Percentiles rank a stretch among this genome's conserved stretches.
Conservation (phyloP, 2,888 invertebrate species). For the Aphodius sticticus region DNA sequence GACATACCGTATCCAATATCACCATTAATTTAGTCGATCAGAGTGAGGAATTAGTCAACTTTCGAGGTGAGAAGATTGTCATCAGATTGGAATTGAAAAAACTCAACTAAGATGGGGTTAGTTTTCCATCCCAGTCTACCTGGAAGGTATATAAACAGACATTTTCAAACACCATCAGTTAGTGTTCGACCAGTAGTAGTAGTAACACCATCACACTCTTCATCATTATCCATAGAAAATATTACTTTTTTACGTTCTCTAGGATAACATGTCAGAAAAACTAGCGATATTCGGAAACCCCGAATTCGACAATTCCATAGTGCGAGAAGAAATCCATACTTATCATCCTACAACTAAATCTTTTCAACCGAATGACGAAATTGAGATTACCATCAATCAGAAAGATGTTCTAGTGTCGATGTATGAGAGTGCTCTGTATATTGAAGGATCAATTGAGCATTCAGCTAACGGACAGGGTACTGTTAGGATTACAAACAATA, state of each 20-base stretch:
- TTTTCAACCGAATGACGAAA: background rate
- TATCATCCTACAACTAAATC: constrained; percentile 9
- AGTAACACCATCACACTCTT: no score
- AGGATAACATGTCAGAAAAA: constrained; percentile 13
- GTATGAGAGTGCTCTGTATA: no score
- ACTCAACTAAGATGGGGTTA: constrained; percentile 23
- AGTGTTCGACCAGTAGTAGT: no score
- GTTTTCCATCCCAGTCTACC: constrained; percentile 10
- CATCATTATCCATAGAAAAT: no score
- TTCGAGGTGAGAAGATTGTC: constrained; percentile 34
- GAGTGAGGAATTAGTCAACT: background rate
- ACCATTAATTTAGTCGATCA: constrained; percentile 42
- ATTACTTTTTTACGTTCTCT: no score
- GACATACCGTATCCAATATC: constrained; percentile 28
- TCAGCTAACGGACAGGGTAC: background rate
- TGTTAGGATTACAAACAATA: constrained; percentile 44
- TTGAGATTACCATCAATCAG: no score
- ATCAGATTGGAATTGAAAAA: constrained; percentile 45
- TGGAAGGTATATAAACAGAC: no score
- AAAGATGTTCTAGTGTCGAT: no score
- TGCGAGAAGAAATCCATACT: constrained; percentile 34
- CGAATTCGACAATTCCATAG: background rate
- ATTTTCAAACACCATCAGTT: no score
- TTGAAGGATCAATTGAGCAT: background rate
- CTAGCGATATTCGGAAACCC: constrained; percentile 24